Evolutionary conservation across 2,888 invertebrate genomes (phyloP).

Genomic region (Iphiclides podalirius): DNA sequence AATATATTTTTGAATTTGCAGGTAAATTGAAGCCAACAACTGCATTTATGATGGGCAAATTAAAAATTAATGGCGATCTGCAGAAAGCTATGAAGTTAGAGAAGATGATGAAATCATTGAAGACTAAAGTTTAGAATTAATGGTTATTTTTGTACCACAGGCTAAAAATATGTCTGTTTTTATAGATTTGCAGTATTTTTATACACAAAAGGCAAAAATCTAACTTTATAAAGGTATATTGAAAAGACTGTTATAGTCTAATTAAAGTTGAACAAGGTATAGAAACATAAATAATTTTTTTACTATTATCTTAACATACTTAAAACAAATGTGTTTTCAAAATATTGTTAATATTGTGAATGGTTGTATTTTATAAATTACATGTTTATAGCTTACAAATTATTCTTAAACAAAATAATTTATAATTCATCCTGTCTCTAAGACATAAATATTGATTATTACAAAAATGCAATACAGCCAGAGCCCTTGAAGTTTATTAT

Average conservation of each 20-base stretch:
- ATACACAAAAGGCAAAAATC: neutral
- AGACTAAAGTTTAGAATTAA: slow-evolving; percentile 73
- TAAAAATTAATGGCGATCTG: slow-evolving; percentile 95
- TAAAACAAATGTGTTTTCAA: no score
- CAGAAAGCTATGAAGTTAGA: slow-evolving; percentile 97
- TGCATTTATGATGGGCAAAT: slow-evolving; percentile 97
- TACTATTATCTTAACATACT: no score
- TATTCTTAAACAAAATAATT: no score
- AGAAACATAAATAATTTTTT: neutral
- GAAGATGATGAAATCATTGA: slow-evolving; percentile 91
- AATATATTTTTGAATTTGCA: slow-evolving; percentile 40
- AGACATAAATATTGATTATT: no score
- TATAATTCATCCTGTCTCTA: no score
- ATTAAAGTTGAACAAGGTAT: neutral
- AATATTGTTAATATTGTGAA: no score
- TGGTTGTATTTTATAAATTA: no score
- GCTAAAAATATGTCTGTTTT: slow-evolving; percentile 3
- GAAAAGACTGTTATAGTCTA: neutral
- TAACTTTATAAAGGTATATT: neutral
- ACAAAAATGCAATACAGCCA: no score
- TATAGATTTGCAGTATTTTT: slow-evolving; percentile 3
- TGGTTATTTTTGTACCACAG: neutral
- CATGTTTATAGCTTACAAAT: no score
- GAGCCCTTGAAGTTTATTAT: no score
- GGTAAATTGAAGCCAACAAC: slow-evolving; percentile 94